Percentiles rank a stretch among this genome's conserved stretches.
phyloP scores from a whole-genome alignment of 2,797 vertebrate genomes.

The Glyptemys insculpta region DNA sequence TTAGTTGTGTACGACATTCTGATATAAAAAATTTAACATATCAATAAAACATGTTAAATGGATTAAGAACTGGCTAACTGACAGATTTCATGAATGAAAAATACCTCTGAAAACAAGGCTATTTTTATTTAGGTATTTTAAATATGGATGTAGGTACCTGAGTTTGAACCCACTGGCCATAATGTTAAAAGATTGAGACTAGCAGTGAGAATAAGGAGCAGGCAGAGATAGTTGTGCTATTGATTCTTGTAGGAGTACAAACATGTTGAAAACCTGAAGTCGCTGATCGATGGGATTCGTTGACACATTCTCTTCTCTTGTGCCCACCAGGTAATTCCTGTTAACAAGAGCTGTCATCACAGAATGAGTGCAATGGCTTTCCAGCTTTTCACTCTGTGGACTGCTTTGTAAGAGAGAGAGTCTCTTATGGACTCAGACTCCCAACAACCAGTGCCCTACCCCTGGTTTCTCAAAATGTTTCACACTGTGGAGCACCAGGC shows the following conservation, averaged over 20 bases:
- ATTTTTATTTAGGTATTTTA: not conserved
- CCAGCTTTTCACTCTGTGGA: not conserved
- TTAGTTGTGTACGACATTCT: not conserved
- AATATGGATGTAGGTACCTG: not conserved
- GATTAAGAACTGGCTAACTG: not conserved
- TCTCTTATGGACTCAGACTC: not conserved
- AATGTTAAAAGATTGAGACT: not conserved
- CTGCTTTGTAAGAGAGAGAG: not conserved
- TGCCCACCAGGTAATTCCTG: not conserved
- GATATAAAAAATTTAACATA: not conserved
- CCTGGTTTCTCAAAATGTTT: not conserved
- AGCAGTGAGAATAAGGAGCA: slow-evolving; percentile 36
- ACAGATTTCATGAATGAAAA: not conserved
- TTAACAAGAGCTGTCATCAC: not conserved
- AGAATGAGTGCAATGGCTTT: not conserved
- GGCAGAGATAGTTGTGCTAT: not conserved
- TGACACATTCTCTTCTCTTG: slow-evolving; percentile 8
- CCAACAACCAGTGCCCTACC: not conserved
- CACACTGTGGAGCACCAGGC: not conserved
- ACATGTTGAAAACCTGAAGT: slow-evolving; percentile 25
- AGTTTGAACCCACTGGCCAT: not conserved
- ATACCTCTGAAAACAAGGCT: not conserved
- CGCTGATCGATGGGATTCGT: not conserved
- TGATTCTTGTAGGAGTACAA: not conserved
- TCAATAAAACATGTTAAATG: not conserved